These are phyloP conservation scores for Dasypus novemcinctus DNA, from an alignment of 2,113 vertebrate genomes.

Conservation along the genomic window DNA sequence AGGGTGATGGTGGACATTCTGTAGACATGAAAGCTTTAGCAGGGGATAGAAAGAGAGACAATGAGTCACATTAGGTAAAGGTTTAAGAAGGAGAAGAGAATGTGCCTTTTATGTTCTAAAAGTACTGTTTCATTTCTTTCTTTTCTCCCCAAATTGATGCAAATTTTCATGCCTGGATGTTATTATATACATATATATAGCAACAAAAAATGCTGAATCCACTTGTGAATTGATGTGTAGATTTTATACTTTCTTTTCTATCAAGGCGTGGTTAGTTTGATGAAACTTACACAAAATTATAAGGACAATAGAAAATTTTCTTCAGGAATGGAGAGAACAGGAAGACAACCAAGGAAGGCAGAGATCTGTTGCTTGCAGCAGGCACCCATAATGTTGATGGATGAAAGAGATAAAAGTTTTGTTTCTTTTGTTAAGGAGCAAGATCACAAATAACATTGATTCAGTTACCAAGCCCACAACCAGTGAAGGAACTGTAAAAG, in stretches of 20 bases:
- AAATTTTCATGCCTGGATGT: slow-evolving; percentile 51
- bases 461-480: slow-evolving; percentile 13
- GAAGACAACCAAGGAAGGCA: slow-evolving; percentile 27
- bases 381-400: neutral
- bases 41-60: neutral
- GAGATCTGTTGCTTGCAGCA: slow-evolving; percentile 23
- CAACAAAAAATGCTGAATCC: slow-evolving; percentile 56
- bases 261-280: slow-evolving; percentile 10
- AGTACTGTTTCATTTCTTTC: neutral
- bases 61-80: slow-evolving; percentile 22
- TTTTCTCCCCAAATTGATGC: neutral
- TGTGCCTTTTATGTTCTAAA: slow-evolving; percentile 48
- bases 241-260: slow-evolving; percentile 51
- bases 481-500: neutral
- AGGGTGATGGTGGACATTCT: slow-evolving; percentile 54
- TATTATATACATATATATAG: slow-evolving; percentile 51
- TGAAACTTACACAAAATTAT: slow-evolving; percentile 49
- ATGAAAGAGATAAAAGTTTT: slow-evolving; percentile 10
- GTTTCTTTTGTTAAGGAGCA: slow-evolving; percentile 53
- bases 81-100: slow-evolving; percentile 56
- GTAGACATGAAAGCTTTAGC: slow-evolving; percentile 52
- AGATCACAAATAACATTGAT: slow-evolving; percentile 12
- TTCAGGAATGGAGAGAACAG: neutral
- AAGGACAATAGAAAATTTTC: slow-evolving; percentile 53
- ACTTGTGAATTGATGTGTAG: slow-evolving; percentile 58